These are phyloP conservation scores for Psettodes erumei DNA, from an alignment of 2,113 vertebrate genomes.

Conservation along the genomic window DNA sequence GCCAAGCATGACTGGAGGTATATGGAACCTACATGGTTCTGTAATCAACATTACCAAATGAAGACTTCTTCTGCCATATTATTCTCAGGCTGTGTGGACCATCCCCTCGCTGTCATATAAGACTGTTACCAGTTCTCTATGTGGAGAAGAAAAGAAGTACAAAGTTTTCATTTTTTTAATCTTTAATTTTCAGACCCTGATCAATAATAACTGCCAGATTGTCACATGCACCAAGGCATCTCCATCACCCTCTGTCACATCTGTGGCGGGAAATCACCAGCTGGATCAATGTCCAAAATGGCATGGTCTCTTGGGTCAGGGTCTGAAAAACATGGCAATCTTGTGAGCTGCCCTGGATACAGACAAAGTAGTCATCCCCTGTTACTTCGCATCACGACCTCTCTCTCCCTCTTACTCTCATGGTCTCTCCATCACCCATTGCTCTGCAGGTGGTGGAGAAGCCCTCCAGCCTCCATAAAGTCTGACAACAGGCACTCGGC, in stretches of 20 bases:
- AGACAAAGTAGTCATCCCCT: background rate
- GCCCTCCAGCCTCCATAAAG: conserved; percentile 17
- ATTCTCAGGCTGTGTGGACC: background rate
- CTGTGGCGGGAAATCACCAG: conserved; percentile 16
- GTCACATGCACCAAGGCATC: background rate
- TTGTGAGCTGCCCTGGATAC: conserved; percentile 29
- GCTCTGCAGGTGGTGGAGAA: conserved; percentile 18
- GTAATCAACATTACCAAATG: background rate
- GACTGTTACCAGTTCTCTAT: background rate
- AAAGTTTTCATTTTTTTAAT: background rate
- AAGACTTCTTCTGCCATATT: background rate
- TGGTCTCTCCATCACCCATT: background rate
- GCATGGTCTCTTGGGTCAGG: conserved; percentile 3
- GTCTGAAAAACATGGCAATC: conserved; percentile 5
- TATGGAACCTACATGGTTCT: background rate
- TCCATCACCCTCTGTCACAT: background rate
- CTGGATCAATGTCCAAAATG: conserved; percentile 34
- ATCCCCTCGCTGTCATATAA: background rate
- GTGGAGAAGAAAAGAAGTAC: background rate
- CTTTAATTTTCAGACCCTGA: background rate
- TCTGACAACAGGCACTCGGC: conserved; percentile 22
- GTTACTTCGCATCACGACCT: background rate
- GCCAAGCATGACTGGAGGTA: background rate
- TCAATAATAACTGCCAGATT: conserved; percentile 2
- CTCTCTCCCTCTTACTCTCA: background rate